phyloP scores from a whole-genome alignment of 2,797 vertebrate genomes.

The Artibeus jamaicensis region DNA sequence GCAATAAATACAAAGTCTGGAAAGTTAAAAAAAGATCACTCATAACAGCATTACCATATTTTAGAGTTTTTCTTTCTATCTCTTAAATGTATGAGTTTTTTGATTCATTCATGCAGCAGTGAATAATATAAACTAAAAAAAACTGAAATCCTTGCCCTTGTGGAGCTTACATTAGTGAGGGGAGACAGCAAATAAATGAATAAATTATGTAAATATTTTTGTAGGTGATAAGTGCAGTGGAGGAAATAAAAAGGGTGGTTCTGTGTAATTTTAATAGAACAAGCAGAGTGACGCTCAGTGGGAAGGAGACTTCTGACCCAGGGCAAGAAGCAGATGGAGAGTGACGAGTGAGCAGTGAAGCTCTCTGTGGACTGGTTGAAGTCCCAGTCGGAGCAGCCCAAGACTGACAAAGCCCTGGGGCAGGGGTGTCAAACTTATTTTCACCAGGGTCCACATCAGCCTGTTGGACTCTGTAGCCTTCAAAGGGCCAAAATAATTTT shows the following conservation, averaged over 20 bases:
- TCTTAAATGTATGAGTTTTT: neutral
- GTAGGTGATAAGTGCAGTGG: neutral
- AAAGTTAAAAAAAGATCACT: neutral
- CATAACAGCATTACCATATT: neutral
- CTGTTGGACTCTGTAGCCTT: too few relatives aligned
- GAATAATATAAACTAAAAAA: neutral
- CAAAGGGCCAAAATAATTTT: too few relatives aligned
- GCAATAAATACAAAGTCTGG: neutral
- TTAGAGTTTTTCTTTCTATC: neutral
- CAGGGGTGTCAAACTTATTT: too few relatives aligned
- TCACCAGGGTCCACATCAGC: too few relatives aligned
- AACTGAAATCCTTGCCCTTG: neutral
- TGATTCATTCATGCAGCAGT: neutral
- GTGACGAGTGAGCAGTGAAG: neutral
- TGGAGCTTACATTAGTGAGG: neutral
- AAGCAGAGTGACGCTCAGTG: neutral
- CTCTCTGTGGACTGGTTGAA: neutral
- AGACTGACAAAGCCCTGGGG: too few relatives aligned
- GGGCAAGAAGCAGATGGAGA: neutral
- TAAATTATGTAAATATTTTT: neutral
- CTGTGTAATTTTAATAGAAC: neutral
- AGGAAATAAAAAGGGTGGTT: neutral
- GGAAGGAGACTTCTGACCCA: neutral
- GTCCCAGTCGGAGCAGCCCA: neutral
- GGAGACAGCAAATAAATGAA: neutral